phyloP scores from a whole-genome alignment of 1,140 invertebrate genomes.

The Danaus plexippus region DNA sequence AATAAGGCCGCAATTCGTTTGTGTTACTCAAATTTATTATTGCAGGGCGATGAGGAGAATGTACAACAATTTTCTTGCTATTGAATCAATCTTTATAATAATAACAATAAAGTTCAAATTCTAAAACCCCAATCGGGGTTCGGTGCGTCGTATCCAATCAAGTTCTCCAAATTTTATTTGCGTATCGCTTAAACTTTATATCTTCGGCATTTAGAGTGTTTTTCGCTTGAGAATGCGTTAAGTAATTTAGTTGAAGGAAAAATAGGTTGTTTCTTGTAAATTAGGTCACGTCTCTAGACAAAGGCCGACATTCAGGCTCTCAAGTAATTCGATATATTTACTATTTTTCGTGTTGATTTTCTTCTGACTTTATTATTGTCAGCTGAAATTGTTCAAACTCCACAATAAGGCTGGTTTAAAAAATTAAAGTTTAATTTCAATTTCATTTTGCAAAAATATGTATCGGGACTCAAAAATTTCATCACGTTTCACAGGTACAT shows the following conservation, averaged over 20 bases:
- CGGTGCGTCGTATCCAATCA: constrained; percentile 27
- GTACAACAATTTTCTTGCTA: constrained; percentile 16
- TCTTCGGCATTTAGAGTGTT: constrained; percentile 19
- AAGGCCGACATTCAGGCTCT: constrained; percentile 29
- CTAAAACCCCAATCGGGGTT: constrained; percentile 21
- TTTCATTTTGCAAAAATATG: too few species aligned
- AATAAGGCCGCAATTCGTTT: constrained; percentile 20
- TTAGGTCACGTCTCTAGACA: constrained; percentile 44
- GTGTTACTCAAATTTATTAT: constrained; percentile 11
- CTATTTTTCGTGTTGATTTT: constrained; percentile 29
- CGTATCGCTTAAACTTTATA: constrained; percentile 24
- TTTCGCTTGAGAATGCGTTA: constrained; percentile 22
- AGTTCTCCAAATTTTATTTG: constrained; percentile 30
- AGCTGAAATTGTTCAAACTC: not conserved
- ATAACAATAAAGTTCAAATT: constrained; percentile 32
- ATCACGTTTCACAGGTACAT: too few species aligned
- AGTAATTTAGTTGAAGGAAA: constrained; percentile 22
- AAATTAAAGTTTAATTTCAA: too few species aligned
- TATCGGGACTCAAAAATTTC: too few species aligned
- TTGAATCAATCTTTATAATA: constrained; percentile 19
- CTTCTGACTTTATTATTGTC: constrained; percentile 12
- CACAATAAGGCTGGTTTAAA: too few species aligned
- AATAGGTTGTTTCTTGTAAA: constrained; percentile 45
- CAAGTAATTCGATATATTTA: constrained; percentile 40
- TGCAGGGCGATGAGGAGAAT: constrained; percentile 15